A percentile compares a stretch with the other conserved stretches of the same genome.
phyloP scores from a whole-genome alignment of 2,888 invertebrate genomes.

The Thecophora atra region DNA sequence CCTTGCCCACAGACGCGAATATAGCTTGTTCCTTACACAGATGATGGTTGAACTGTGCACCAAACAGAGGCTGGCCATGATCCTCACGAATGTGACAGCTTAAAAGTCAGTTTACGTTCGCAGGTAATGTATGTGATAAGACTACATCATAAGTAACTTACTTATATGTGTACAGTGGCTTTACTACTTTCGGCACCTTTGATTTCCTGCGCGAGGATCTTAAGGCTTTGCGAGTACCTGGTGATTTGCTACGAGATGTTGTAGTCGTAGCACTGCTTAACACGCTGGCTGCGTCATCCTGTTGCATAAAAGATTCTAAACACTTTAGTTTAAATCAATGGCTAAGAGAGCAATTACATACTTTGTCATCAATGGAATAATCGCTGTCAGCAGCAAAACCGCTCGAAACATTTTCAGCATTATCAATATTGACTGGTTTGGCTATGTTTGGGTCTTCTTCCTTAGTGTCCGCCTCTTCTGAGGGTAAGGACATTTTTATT shows the following conservation, averaged over 20 bases:
- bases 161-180: slow-evolving; percentile 76
- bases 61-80: slow-evolving; percentile 92
- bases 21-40: slow-evolving; percentile 84
- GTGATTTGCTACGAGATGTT: slow-evolving; percentile 83
- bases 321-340: neutral
- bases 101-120: too few species aligned
- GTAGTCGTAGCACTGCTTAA: slow-evolving; percentile 84
- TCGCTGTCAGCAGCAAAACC: slow-evolving; percentile 18
- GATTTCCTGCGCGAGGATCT: slow-evolving; percentile 70
- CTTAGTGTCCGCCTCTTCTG: slow-evolving; percentile 3
- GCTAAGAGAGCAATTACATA: neutral
- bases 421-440: neutral
- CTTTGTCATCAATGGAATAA: slow-evolving; percentile 32
- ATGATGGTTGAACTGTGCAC: slow-evolving; percentile 91
- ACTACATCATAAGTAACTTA: slow-evolving; percentile 42
- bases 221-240: slow-evolving; percentile 73
- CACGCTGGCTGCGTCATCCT: slow-evolving; percentile 81
- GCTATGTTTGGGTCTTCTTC: slow-evolving; percentile 1
- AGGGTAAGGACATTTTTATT: slow-evolving; percentile 6
- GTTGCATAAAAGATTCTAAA: neutral
- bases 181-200: slow-evolving; percentile 71
- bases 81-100: slow-evolving; percentile 90
- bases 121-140: too few species aligned
- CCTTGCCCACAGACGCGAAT: slow-evolving; percentile 95
- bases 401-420: neutral